Evolutionary conservation across 2,113 vertebrate genomes (phyloP).

Genomic region (Paratilapia polleni): DNA sequence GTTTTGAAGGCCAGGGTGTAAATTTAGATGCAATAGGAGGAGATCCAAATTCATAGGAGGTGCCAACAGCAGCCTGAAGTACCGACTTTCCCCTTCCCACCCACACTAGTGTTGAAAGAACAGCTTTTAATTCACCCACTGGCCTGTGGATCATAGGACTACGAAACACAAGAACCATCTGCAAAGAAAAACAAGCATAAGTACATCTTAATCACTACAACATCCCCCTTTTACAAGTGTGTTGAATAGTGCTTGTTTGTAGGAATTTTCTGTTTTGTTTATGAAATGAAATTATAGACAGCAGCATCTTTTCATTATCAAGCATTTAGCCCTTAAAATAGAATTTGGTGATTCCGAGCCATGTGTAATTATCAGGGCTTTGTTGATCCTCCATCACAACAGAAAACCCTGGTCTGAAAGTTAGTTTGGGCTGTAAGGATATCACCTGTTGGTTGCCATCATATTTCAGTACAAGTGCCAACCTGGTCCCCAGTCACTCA

Average conservation of each 20-base stretch:
- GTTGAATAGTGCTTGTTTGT: background rate
- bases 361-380: slow-evolving; percentile 49
- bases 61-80: slow-evolving; percentile 77
- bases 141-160: slow-evolving; percentile 45
- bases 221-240: slow-evolving; percentile 7
- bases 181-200: slow-evolving; percentile 51
- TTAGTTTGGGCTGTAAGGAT: slow-evolving; percentile 12
- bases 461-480: slow-evolving; percentile 58
- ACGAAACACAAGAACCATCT: slow-evolving; percentile 43
- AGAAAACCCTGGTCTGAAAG: slow-evolving; percentile 39
- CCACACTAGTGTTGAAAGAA: slow-evolving; percentile 70
- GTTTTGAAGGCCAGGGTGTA: slow-evolving; percentile 82
- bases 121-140: slow-evolving; percentile 66
- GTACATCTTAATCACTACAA: slow-evolving; percentile 44
- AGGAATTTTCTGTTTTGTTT: background rate
- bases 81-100: slow-evolving; percentile 69
- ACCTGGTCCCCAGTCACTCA: slow-evolving; percentile 56
- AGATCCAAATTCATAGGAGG: slow-evolving; percentile 81
- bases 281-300: background rate
- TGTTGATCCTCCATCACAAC: slow-evolving; percentile 56
- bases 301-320: background rate
- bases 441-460: slow-evolving; percentile 77
- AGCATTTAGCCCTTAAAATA: background rate
- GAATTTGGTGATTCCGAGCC: background rate
- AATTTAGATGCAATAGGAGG: slow-evolving; percentile 84